Percentiles rank a stretch among this genome's conserved stretches.
Conservation (phyloP, 35 echinoderm and acorn worm species). For the Eucidaris tribuloides region DNA sequence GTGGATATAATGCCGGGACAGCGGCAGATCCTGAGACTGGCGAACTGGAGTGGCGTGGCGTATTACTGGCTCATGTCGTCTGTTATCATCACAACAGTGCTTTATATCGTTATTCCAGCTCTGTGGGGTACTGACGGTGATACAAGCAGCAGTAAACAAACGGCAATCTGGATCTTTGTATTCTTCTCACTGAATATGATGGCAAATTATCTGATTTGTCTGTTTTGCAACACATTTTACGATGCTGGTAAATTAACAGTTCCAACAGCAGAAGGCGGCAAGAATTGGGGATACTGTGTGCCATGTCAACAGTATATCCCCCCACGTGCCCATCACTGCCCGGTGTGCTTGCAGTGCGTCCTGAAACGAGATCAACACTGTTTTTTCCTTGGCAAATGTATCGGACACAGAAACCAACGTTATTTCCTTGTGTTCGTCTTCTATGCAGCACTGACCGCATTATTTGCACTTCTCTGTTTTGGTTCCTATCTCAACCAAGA, state of each 20-base stretch:
- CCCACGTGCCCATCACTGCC: constrained; percentile 79
- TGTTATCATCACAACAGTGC: neutral
- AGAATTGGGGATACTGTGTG: constrained; percentile 79
- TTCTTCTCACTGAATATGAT: constrained; percentile 37
- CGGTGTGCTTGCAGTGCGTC: constrained; percentile 68
- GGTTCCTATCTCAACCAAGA: constrained; percentile 41
- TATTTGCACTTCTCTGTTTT: constrained; percentile 25
- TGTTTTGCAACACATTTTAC: constrained; percentile 46
- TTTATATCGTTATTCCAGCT: constrained; percentile 35
- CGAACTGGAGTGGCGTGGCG: constrained; percentile 58
- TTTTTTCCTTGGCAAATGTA: constrained; percentile 72
- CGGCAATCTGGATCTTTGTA: constrained; percentile 15
- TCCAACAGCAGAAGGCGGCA: constrained; percentile 12
- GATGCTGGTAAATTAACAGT: neutral
- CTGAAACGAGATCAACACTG: constrained; percentile 82
- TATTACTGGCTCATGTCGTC: constrained; percentile 54
- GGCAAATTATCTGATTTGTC: constrained; percentile 62
- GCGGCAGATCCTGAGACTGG: neutral
- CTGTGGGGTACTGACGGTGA: neutral
- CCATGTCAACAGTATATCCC: constrained; percentile 88
- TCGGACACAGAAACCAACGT: constrained; percentile 68
- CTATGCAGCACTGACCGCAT: constrained; percentile 37
- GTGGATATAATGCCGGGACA: neutral
- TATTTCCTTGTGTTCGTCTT: constrained; percentile 79
- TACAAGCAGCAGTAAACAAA: neutral